Evolutionary conservation across 2,797 vertebrate genomes (phyloP).

Genomic region (Onychomys torridus): DNA sequence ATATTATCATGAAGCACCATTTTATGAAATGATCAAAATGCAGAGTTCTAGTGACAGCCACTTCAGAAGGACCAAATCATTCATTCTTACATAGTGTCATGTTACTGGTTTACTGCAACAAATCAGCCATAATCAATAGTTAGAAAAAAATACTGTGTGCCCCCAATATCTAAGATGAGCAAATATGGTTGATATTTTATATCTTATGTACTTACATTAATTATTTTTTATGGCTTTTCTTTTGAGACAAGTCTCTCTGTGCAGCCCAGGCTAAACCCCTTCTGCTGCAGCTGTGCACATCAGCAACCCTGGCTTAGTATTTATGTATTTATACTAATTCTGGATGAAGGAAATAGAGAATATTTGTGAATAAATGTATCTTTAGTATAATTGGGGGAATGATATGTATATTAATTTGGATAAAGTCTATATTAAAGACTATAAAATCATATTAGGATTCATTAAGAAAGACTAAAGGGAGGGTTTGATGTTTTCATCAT

Average conservation of each 20-base stretch:
- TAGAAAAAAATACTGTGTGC: slow-evolving; percentile 29
- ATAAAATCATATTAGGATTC: not conserved
- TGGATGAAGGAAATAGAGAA: slow-evolving; percentile 32
- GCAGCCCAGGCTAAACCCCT: not conserved
- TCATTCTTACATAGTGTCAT: slow-evolving; percentile 26
- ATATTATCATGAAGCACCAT: slow-evolving; percentile 72
- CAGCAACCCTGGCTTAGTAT: not conserved
- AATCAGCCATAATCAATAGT: not conserved
- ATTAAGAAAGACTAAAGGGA: slow-evolving; percentile 32
- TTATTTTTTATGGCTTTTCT: not conserved
- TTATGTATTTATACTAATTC: slow-evolving; percentile 47
- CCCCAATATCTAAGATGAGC: not conserved
- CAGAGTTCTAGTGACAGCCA: slow-evolving; percentile 53
- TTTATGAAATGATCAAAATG: slow-evolving; percentile 74
- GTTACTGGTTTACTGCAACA: not conserved
- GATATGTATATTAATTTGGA: not conserved
- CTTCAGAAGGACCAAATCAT: not conserved
- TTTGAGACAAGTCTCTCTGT: not conserved
- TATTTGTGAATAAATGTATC: not conserved
- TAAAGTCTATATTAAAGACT: slow-evolving; percentile 19
- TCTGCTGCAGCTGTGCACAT: not conserved
- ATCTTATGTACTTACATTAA: not conserved
- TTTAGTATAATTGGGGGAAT: not conserved
- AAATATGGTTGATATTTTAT: slow-evolving; percentile 8
- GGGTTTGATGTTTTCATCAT: not conserved